Percentiles rank a stretch among this genome's conserved stretches.
Conservation (phyloP, 2,888 invertebrate genomes). For the Drosophila hamatofila region DNA sequence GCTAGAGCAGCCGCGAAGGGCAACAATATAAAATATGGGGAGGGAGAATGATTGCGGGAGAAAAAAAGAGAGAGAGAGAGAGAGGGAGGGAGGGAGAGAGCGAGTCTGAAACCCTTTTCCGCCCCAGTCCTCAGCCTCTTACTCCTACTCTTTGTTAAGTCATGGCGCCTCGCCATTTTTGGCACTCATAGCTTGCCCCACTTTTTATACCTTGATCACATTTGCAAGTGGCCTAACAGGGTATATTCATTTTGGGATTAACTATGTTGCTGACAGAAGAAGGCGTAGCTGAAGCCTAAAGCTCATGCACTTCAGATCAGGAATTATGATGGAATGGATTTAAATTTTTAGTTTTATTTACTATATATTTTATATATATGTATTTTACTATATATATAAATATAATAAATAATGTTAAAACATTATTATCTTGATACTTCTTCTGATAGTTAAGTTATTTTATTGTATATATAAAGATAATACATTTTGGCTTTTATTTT, state of each 20-base stretch:
- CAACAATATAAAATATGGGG: constrained; percentile 40
- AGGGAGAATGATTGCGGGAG: background rate
- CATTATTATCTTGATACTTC: too few relatives aligned
- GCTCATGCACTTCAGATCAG: too few relatives aligned
- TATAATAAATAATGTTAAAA: too few relatives aligned
- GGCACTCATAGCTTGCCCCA: constrained; percentile 40
- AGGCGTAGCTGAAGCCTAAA: background rate
- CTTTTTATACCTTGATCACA: background rate
- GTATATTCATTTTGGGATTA: background rate
- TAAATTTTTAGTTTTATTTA: too few relatives aligned
- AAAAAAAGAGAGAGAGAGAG: background rate
- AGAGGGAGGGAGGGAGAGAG: background rate
- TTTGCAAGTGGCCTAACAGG: background rate
- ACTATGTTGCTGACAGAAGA: background rate
- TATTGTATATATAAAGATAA: too few relatives aligned
- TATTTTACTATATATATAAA: too few relatives aligned
- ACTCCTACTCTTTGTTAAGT: constrained; percentile 1
- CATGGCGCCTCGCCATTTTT: constrained; percentile 43
- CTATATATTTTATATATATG: too few relatives aligned
- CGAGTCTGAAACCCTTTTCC: constrained; percentile 64
- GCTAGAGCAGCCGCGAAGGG: constrained; percentile 2
- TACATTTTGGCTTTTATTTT: too few relatives aligned
- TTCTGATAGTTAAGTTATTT: too few relatives aligned
- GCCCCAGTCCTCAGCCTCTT: background rate
- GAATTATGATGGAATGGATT: background rate